Conservation (phyloP, 2,888 invertebrate genomes). For the Achlya flavicornis region DNA sequence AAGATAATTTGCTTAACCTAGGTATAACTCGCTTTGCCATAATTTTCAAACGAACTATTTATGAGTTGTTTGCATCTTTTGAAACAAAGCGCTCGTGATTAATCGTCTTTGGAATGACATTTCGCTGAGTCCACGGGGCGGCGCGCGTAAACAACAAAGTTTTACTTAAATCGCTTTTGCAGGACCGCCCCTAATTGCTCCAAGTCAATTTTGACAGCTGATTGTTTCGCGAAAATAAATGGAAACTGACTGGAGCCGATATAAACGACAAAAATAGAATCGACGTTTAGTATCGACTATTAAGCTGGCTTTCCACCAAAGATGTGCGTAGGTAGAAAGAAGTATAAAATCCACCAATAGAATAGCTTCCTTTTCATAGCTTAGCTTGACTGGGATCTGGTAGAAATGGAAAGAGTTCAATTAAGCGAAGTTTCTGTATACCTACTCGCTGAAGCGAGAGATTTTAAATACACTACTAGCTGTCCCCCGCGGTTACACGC, state of each 20-base stretch:
- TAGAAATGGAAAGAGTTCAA: too few species aligned
- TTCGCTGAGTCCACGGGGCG: conserved; percentile 41
- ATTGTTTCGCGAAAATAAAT: conserved; percentile 57
- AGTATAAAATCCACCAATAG: too few species aligned
- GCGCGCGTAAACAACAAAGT: conserved; percentile 63
- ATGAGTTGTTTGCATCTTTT: conserved; percentile 55
- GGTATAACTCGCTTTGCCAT: conserved; percentile 27
- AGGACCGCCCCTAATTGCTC: conserved; percentile 59
- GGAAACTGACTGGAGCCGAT: conserved; percentile 26
- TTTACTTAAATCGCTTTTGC: conserved; percentile 62
- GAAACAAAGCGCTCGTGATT: conserved; percentile 61
- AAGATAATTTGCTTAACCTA: background rate
- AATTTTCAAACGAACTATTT: conserved; percentile 53
- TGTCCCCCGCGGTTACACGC: too few species aligned
- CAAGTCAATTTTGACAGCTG: conserved; percentile 64
- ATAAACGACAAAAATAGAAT: conserved; percentile 13
- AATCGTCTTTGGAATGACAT: conserved; percentile 60
- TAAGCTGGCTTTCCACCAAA: too few species aligned
- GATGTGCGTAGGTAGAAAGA: too few species aligned
- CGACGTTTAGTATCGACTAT: background rate
- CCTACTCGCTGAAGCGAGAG: too few species aligned
- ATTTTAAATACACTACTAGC: too few species aligned
- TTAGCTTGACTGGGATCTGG: too few species aligned
- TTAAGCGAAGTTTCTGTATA: too few species aligned
- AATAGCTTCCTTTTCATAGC: too few species aligned